A percentile compares a stretch with the other conserved stretches of the same genome.
Conservation (phyloP, 2,888 invertebrate species). For the Eulithis testata region DNA sequence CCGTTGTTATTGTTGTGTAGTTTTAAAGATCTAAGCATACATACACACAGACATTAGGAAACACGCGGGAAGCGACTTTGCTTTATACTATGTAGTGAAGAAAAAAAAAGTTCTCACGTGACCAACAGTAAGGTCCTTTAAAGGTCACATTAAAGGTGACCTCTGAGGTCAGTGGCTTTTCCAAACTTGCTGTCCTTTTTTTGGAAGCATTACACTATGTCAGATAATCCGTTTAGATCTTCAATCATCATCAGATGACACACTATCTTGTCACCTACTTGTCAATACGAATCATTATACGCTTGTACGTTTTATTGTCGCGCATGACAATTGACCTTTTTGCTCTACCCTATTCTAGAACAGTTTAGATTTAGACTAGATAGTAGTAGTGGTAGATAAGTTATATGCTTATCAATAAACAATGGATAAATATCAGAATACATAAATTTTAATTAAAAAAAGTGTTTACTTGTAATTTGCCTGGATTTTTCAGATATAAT, state of each 20-base stretch:
- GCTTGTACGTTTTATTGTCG: not conserved
- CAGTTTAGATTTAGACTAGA: no score
- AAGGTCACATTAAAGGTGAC: not conserved
- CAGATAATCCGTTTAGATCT: constrained; percentile 36
- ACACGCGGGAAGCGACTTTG: no score
- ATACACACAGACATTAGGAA: no score
- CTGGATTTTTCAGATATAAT: no score
- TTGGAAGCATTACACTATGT: constrained; percentile 31
- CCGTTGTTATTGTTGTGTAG: no score
- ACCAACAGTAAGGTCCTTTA: not conserved
- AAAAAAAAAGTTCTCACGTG: constrained; percentile 11
- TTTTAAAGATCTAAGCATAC: no score
- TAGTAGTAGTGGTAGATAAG: no score
- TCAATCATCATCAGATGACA: constrained; percentile 31
- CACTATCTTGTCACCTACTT: constrained; percentile 32
- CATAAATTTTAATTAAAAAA: no score
- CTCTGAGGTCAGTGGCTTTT: constrained; percentile 5
- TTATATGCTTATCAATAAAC: no score
- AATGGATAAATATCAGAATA: no score
- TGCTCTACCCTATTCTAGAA: not conserved
- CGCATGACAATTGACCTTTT: constrained; percentile 3
- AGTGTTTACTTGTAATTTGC: no score
- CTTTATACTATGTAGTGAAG: no score
- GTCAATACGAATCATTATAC: constrained; percentile 40
- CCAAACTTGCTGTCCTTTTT: constrained; percentile 17